Conservation (phyloP, 2,113 vertebrate species). For the Bos indicus region DNA sequence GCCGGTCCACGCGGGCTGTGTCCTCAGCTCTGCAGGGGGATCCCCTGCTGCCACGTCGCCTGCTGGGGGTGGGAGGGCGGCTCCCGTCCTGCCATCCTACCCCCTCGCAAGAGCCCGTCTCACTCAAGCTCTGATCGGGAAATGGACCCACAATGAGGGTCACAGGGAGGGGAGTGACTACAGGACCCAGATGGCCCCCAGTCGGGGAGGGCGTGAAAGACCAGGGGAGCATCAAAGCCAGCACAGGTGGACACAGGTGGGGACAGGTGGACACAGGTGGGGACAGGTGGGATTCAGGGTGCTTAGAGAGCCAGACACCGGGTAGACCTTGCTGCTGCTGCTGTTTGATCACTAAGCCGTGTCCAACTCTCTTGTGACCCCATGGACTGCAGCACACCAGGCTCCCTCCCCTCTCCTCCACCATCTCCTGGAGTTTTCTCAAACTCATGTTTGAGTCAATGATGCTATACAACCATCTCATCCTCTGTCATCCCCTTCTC, state of each 20-base stretch:
- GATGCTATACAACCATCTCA: background rate
- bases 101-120: background rate
- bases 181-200: rapidly evolving
- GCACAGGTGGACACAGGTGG: background rate
- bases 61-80: too few relatives aligned
- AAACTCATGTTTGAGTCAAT: background rate
- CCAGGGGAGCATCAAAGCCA: background rate
- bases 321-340: background rate
- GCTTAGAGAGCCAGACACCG: background rate
- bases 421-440: background rate
- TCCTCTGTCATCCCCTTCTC: background rate
- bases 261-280: background rate
- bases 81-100: rapidly evolving
- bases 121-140: background rate
- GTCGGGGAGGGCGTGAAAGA: background rate
- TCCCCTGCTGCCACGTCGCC: background rate
- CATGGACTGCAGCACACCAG: background rate
- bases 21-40: background rate
- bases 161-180: background rate
- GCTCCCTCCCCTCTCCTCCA: background rate
- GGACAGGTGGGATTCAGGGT: background rate
- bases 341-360: background rate
- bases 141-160: background rate
- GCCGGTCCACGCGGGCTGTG: rapidly evolving
- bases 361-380: background rate